Percentiles rank a stretch among this genome's conserved stretches.
phyloP scores from a whole-genome alignment of 2,888 invertebrate genomes.

The Nemotelus pantherinus region DNA sequence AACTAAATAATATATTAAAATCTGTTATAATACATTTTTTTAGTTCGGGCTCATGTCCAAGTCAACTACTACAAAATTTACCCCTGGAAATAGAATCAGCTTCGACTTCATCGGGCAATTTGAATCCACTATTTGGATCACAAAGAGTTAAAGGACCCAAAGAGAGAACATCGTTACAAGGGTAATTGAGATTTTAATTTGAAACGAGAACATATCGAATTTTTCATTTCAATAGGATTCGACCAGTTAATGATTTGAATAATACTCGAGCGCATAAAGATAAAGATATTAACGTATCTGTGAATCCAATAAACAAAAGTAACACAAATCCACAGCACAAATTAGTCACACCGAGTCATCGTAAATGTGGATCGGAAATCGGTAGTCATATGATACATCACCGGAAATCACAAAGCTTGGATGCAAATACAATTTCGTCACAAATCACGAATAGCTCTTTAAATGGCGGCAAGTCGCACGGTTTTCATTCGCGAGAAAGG shows the following conservation, averaged over 20 bases:
- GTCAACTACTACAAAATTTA: conserved; percentile 82
- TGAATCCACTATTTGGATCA: conserved; percentile 57
- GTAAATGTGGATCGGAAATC: conserved; percentile 38
- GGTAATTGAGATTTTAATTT: conserved; percentile 53
- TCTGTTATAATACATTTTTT: conserved; percentile 57
- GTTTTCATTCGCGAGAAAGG: conserved; percentile 44
- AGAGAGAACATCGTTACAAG: conserved; percentile 67
- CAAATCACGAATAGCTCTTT: conserved; percentile 52
- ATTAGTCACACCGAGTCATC: conserved; percentile 48
- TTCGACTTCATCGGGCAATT: conserved; percentile 49
- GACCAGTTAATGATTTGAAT: conserved; percentile 32
- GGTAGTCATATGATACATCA: conserved; percentile 66
- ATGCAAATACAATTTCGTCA: conserved; percentile 69
- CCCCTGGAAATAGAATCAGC: conserved; percentile 67
- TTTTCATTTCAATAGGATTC: conserved; percentile 34
- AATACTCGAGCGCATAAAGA: conserved; percentile 16
- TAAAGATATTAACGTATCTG: background rate
- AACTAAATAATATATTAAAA: conserved; percentile 50
- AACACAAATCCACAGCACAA: conserved; percentile 49
- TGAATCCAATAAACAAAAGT: conserved; percentile 19
- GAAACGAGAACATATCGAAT: background rate
- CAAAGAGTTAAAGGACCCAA: conserved; percentile 72
- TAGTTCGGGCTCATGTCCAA: conserved; percentile 91
- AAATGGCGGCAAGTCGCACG: conserved; percentile 35
- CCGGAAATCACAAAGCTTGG: conserved; percentile 85